A percentile compares a stretch with the other conserved stretches of the same genome.
Conservation (phyloP, 1,140 invertebrate species). For the Rhizoglyphus robini region DNA sequence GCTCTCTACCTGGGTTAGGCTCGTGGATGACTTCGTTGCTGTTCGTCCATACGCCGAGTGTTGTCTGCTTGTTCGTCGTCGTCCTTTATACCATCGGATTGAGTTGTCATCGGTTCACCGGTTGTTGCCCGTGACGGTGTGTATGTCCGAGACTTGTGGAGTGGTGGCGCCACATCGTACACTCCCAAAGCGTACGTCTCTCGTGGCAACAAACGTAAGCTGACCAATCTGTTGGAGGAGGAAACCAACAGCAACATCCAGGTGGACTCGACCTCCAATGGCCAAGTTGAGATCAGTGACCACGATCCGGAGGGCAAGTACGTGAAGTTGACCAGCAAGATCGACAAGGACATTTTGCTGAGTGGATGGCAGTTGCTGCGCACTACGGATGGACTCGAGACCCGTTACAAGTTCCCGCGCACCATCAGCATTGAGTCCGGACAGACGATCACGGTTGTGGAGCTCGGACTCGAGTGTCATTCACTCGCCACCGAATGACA, state of each 20-base stretch:
- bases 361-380: conserved; percentile 25
- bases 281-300: conserved; percentile 73
- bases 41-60: too few relatives aligned
- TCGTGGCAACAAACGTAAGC: too few relatives aligned
- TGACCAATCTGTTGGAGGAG: too few relatives aligned
- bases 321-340: too few relatives aligned
- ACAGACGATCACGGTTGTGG: conserved; percentile 32
- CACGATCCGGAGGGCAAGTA: too few relatives aligned
- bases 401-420: conserved; percentile 25
- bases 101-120: neutral
- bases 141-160: neutral
- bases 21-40: too few relatives aligned
- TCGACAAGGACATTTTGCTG: too few relatives aligned
- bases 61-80: too few relatives aligned
- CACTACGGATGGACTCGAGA: conserved; percentile 25
- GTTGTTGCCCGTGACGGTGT: neutral
- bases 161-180: too few relatives aligned
- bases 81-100: neutral
- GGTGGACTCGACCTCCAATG: conserved; percentile 29
- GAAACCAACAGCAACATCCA: too few relatives aligned
- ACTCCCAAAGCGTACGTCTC: too few relatives aligned
- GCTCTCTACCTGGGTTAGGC: too few relatives aligned
- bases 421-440: conserved; percentile 24
- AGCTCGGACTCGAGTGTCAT: conserved; percentile 34
- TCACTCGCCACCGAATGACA: conserved; percentile 69